Conservation (phyloP, 2,797 vertebrate species). For the Bradypodion ventrale region DNA sequence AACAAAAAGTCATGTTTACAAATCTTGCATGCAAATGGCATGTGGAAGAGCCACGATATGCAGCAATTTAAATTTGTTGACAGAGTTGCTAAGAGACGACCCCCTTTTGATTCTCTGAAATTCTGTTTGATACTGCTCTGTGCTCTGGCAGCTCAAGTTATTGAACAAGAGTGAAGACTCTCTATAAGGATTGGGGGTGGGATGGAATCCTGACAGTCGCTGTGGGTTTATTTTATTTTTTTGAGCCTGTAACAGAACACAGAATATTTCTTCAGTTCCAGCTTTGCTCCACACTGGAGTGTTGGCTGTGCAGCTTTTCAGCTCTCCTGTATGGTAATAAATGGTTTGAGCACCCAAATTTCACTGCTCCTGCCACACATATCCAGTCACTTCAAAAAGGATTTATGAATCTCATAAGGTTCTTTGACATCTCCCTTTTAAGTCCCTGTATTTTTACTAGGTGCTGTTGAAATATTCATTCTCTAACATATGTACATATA, state of each 20-base stretch:
- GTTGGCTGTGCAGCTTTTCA: slow-evolving; percentile 62
- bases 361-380: slow-evolving; percentile 34
- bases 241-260: slow-evolving; percentile 66
- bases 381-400: slow-evolving; percentile 60
- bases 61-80: slow-evolving; percentile 72
- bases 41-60: slow-evolving; percentile 54
- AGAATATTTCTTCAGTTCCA: slow-evolving; percentile 69
- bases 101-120: slow-evolving; percentile 69
- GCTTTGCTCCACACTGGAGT: slow-evolving; percentile 53
- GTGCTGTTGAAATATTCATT: slow-evolving; percentile 68
- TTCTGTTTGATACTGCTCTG: slow-evolving; percentile 67
- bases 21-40: slow-evolving; percentile 69
- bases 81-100: slow-evolving; percentile 74
- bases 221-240: too few species aligned
- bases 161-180: slow-evolving; percentile 72
- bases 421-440: slow-evolving; percentile 62
- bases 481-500: slow-evolving; percentile 68
- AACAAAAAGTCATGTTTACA: slow-evolving; percentile 69
- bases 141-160: slow-evolving; percentile 72
- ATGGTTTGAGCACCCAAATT: slow-evolving; percentile 54
- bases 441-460: slow-evolving; percentile 66
- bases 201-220: slow-evolving; percentile 67
- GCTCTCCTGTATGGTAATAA: slow-evolving; percentile 56
- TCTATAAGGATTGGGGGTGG: slow-evolving; percentile 60
- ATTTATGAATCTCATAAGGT: slow-evolving; percentile 66